Percentiles rank a stretch among this genome's conserved stretches.
These are phyloP conservation scores for Dissostichus mawsoni DNA, from an alignment of 2,113 vertebrate genomes.

Conservation along the genomic window DNA sequence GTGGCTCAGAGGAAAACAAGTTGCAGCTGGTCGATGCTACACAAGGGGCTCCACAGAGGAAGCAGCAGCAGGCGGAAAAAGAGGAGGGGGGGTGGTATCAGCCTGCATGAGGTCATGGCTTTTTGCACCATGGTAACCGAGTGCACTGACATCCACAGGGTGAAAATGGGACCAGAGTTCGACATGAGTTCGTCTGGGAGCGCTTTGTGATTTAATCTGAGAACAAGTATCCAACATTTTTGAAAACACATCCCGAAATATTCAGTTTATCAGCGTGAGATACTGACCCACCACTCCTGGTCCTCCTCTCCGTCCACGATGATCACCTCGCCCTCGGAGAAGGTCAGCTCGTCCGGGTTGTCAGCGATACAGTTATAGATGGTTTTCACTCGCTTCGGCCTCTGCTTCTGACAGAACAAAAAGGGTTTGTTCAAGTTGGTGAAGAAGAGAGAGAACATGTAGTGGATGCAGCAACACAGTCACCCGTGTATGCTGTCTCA, in stretches of 20 bases:
- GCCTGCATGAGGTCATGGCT: constrained; percentile 73
- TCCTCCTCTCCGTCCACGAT: constrained; percentile 98
- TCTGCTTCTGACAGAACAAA: constrained; percentile 86
- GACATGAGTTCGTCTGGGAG: constrained; percentile 4
- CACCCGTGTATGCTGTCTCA: not conserved
- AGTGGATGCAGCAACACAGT: too few species aligned
- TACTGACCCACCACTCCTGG: constrained; percentile 99
- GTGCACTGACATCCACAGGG: constrained; percentile 25
- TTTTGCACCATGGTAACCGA: constrained; percentile 57
- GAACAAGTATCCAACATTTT: too few species aligned
- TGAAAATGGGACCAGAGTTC: constrained; percentile 8
- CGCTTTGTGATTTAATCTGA: not conserved
- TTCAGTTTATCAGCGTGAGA: not conserved
- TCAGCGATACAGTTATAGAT: constrained; percentile 97
- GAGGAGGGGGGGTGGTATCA: constrained; percentile 43
- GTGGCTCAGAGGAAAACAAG: constrained; percentile 68
- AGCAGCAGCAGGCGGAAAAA: constrained; percentile 57
- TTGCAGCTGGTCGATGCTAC: constrained; percentile 72
- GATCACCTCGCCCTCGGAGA: constrained; percentile 97
- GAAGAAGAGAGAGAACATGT: not conserved
- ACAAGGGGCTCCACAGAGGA: constrained; percentile 72
- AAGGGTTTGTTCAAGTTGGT: not conserved
- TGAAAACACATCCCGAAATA: not conserved
- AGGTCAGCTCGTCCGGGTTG: constrained; percentile 97
- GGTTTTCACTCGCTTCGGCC: constrained; percentile 96